phyloP scores from a whole-genome alignment of 2,113 vertebrate species.

The Ictalurus furcatus region DNA sequence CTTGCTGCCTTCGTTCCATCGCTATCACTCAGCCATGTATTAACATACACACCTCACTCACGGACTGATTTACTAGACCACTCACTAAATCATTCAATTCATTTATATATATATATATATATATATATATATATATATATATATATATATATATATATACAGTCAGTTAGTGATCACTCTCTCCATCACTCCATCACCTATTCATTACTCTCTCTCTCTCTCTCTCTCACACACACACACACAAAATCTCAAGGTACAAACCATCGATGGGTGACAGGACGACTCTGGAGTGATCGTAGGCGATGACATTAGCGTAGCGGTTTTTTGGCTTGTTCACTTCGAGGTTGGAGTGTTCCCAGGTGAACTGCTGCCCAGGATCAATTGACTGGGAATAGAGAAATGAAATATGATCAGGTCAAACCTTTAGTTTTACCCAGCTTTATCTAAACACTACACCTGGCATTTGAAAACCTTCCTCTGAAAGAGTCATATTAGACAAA shows the following conservation, averaged over 20 bases:
- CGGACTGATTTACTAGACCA: not conserved
- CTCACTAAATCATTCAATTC: not conserved
- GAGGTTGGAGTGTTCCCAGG: slow-evolving; percentile 96
- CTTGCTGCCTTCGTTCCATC: not conserved
- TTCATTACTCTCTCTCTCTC: not conserved
- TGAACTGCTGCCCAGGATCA: slow-evolving; percentile 95
- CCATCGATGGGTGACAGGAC: slow-evolving; percentile 89
- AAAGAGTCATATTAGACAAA: not conserved
- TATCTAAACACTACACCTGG: not conserved
- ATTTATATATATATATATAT: no score
- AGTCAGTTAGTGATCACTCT: not conserved
- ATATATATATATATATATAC: not conserved
- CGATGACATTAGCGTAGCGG: slow-evolving; percentile 95
- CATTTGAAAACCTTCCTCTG: slow-evolving; percentile 4
- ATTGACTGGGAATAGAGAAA: slow-evolving; percentile 76
- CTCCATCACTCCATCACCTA: not conserved
- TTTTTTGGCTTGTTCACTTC: slow-evolving; percentile 98
- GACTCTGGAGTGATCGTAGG: slow-evolving; percentile 94
- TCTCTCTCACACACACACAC: not conserved
- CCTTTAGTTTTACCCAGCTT: not conserved
- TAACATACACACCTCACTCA: not conserved
- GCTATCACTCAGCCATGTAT: not conserved
- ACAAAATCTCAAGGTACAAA: slow-evolving; percentile 64
- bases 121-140: no score
- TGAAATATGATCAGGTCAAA: slow-evolving; percentile 20